These are phyloP conservation scores for Tiphia femorata DNA, from an alignment of 2,888 invertebrate genomes.

Conservation along the genomic window DNA sequence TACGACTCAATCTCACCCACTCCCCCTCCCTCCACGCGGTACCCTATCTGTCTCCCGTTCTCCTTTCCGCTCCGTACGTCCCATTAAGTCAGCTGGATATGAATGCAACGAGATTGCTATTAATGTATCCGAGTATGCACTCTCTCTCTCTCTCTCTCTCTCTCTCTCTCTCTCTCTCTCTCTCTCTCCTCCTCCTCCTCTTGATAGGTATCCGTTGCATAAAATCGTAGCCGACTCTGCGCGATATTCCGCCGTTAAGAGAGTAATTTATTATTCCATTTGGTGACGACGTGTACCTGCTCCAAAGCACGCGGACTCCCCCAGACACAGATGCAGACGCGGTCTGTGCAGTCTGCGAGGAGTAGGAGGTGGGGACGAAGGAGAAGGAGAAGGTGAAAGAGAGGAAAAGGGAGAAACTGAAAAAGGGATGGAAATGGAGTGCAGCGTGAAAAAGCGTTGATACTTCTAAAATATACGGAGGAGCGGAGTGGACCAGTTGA, in stretches of 20 bases:
- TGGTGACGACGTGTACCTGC: slow-evolving; percentile 21
- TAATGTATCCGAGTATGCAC: slow-evolving; percentile 41
- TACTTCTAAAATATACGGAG: slow-evolving; percentile 13
- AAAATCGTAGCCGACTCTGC: slow-evolving; percentile 21
- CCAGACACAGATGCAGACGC: slow-evolving; percentile 16
- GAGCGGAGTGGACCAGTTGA: slow-evolving; percentile 21
- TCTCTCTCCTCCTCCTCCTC: not conserved
- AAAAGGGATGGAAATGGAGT: not conserved
- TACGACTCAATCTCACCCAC: slow-evolving; percentile 3
- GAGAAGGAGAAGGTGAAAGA: not conserved
- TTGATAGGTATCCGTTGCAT: slow-evolving; percentile 32
- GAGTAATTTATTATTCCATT: slow-evolving; percentile 37
- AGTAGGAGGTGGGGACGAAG: not conserved
- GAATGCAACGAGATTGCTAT: slow-evolving; percentile 53
- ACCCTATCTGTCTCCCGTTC: slow-evolving; percentile 7
- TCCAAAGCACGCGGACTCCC: slow-evolving; percentile 13
- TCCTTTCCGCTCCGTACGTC: slow-evolving; percentile 28
- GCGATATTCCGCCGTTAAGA: slow-evolving; percentile 39
- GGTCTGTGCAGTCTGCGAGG: slow-evolving; percentile 2
- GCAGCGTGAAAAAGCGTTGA: slow-evolving; percentile 5
- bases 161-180: not conserved
- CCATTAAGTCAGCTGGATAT: slow-evolving; percentile 52
- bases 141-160: slow-evolving; percentile 1
- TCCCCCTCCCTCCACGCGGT: slow-evolving; percentile 5
- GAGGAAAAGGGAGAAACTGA: not conserved